These are phyloP conservation scores for Cacatua alba DNA, from an alignment of 2,113 vertebrate genomes.

Conservation along the genomic window DNA sequence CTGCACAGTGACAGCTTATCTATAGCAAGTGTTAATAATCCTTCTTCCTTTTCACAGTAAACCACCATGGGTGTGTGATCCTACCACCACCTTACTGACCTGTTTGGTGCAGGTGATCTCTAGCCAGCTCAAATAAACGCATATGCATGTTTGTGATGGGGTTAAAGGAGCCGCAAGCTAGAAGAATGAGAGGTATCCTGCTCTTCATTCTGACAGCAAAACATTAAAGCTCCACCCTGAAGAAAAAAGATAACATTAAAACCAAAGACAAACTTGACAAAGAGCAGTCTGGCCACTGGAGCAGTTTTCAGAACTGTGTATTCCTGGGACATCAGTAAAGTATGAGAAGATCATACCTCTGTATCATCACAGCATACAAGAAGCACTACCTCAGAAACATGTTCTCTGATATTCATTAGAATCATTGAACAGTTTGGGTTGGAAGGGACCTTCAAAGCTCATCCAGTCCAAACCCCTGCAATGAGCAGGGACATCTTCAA, in stretches of 20 bases:
- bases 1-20: neutral
- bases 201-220: constrained; percentile 72
- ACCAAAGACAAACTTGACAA: neutral
- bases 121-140: constrained; percentile 91
- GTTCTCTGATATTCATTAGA: neutral
- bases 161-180: constrained; percentile 92
- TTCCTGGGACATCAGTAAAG: neutral
- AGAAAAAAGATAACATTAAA: neutral
- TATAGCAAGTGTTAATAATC: neutral
- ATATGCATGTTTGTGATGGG: constrained; percentile 94
- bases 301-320: neutral
- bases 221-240: constrained; percentile 40
- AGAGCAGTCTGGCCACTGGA: neutral
- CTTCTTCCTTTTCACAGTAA: neutral
- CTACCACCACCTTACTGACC: constrained; percentile 72
- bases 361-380: neutral
- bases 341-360: neutral
- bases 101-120: constrained; percentile 89
- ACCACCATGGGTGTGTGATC: neutral
- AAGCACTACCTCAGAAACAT: neutral
- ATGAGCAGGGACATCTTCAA: neutral
- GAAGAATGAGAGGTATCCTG: constrained; percentile 84
- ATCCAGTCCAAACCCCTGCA: neutral
- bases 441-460: neutral
- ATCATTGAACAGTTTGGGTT: neutral